Base-by-base conservation (phyloP, 2,888 invertebrate genomes). In the Sphinx pinastri region DNA sequence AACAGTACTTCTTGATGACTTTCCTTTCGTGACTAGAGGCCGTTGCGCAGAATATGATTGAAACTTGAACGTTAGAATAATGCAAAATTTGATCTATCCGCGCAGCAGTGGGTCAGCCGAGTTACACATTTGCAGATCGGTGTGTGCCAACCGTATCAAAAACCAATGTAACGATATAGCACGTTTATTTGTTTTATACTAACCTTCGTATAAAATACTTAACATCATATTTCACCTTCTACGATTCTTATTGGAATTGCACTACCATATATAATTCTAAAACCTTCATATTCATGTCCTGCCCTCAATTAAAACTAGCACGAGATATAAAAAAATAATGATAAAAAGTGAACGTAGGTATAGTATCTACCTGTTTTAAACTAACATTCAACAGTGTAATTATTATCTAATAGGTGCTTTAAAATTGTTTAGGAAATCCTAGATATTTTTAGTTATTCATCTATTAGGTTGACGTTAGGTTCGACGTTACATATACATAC, bases 21-120 rank as follows among this genome's bases (percentile, higher is more conserved):
- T 68, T 57, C 68, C 57, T 68, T 68, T 68, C 68, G 68, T 68
- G 68, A 57, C 47, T 68, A 38, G 10, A 54, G 45, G 57, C 57
- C 68, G 45, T 68, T 68, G 63, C 63, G 49, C 63, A 47, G 13
- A 47, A 47, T 47, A 6, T 47, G 63, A 63, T 63, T 63, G 63
- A 63, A 63, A 63, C 63, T 63, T 49, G 49, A 63, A 63, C 49
- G 63, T 63, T 63, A 63, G 19, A 49, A 63, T 63, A 63, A 49
- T 63, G 49, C 49, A 19, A 47, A 63, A 63, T 49, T 63, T 49
- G 63, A 63, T 63, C 63, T 49, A 49, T 49, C 19, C 63, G 19
- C 14, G 7, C 63, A 19, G 13, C 19, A 63, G 49, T 63, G 63
- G 63, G 63, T 63, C 63, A 63, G 47, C 49, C 19, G 47, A 47